Conservation (phyloP, 2,888 invertebrate species). For the Eupithecia pulchellata region DNA sequence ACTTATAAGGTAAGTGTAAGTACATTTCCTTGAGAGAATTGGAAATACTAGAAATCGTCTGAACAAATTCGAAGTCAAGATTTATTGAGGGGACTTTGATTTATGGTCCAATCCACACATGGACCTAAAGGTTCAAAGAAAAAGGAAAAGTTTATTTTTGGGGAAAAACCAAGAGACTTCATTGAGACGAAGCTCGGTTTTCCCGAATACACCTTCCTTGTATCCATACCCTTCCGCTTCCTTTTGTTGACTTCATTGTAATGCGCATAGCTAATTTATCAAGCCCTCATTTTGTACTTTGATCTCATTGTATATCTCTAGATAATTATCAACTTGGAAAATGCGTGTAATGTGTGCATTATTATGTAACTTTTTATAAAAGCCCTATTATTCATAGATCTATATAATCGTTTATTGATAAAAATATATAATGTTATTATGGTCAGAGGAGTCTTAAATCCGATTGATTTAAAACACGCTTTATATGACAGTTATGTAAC, state of each 20-base stretch:
- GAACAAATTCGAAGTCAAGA: slow-evolving; percentile 72
- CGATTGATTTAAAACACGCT: no score
- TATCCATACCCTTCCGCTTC: slow-evolving; percentile 50
- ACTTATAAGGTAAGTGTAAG: neutral
- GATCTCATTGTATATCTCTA: slow-evolving; percentile 49
- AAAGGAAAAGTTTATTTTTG: slow-evolving; percentile 71
- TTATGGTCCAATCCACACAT: slow-evolving; percentile 78
- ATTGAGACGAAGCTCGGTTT: slow-evolving; percentile 58
- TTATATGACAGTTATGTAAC: no score
- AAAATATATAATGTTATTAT: no score
- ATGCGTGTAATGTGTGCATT: slow-evolving; percentile 25
- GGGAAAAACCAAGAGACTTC: slow-evolving; percentile 67
- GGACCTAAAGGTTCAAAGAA: slow-evolving; percentile 76
- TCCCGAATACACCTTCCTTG: slow-evolving; percentile 29
- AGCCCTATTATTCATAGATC: no score
- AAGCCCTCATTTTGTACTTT: slow-evolving; percentile 45
- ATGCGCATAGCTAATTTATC: slow-evolving; percentile 64
- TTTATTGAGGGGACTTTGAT: slow-evolving; percentile 81
- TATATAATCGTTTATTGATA: no score
- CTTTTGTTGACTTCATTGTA: slow-evolving; percentile 60
- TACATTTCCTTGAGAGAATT: slow-evolving; percentile 3
- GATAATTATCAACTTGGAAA: slow-evolving; percentile 35
- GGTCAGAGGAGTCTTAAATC: no score
- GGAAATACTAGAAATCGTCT: slow-evolving; percentile 62
- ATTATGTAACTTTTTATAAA: neutral